These are phyloP conservation scores for Dryobotodes eremita DNA, from an alignment of 2,888 invertebrate genomes.

Conservation along the genomic window DNA sequence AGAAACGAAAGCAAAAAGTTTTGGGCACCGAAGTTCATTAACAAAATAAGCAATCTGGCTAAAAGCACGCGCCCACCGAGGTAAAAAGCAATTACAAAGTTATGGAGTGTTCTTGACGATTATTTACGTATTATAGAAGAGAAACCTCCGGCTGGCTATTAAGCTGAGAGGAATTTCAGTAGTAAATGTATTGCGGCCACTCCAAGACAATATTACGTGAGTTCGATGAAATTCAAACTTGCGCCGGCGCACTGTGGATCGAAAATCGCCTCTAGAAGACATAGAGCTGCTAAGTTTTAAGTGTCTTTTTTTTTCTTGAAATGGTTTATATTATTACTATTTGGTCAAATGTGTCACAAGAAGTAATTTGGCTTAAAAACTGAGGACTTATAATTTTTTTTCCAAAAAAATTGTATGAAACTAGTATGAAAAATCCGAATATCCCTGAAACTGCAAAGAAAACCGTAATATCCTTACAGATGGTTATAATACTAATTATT, in stretches of 20 bases:
- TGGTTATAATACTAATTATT: too few relatives aligned
- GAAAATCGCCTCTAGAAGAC: too few relatives aligned
- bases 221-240: slow-evolving; percentile 60
- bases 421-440: too few relatives aligned
- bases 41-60: slow-evolving; percentile 88
- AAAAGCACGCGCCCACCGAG: slow-evolving; percentile 85
- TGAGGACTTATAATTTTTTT: too few relatives aligned
- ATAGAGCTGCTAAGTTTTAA: too few relatives aligned
- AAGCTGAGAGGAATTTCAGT: slow-evolving; percentile 58
- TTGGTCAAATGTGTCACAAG: too few relatives aligned
- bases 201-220: slow-evolving; percentile 62
- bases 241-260: slow-evolving; percentile 15
- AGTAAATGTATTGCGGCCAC: slow-evolving; percentile 58
- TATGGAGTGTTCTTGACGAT: slow-evolving; percentile 84
- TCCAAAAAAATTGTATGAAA: too few relatives aligned
- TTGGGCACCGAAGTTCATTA: slow-evolving; percentile 82
- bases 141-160: slow-evolving; percentile 66
- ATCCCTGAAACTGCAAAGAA: too few relatives aligned
- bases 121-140: slow-evolving; percentile 80
- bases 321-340: too few relatives aligned
- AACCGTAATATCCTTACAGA: too few relatives aligned
- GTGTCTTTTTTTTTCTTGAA: too few relatives aligned
- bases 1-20: slow-evolving; percentile 82
- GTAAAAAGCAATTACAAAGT: slow-evolving; percentile 87
- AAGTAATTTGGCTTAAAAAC: too few relatives aligned